Evolutionary conservation across 2,888 invertebrate species (phyloP), one percentile per base, ranked within the genome.

Genomic region (Oeneis ivallda): DNA sequence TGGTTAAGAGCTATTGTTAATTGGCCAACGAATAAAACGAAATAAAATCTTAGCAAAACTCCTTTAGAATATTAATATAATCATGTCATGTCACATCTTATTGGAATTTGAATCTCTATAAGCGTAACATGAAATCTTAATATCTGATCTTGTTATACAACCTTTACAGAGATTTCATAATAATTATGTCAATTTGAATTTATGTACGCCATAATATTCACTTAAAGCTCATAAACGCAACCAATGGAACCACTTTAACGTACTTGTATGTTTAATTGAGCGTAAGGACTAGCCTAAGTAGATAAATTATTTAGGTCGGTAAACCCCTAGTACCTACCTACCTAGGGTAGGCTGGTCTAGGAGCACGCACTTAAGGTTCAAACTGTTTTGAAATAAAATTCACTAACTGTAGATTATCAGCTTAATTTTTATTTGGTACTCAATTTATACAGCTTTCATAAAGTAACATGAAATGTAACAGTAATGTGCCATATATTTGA

Each of bases 121-220:
- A 47, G 15, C 45, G 45, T 45, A 52, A 52, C 34, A 52, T n/a
- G 9, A 52, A 52, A 52, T n/a, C 52, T 13, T 26, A 52, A 52
- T 13, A 34, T 34, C 52, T 52, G n/a, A 52, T 52, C 52, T 52
- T 52, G 52, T 32, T 52, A 52, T 32, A 52, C 32, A 52, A 52
- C n/a, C 52, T 19, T 32, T 52, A 52, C 1, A 39, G 34, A 54
- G 11, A 11, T 54, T 54, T 26, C 26, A 32, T 52, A 52, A 54
- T 54, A 54, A 54, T 54, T 39, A 2, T 54, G 37, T 54, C 39
- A 54, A 39, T 54, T 54, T 54, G 54, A 17, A 54, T 54, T 39
- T 54, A 52, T 52, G 50, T 52, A n/a, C 50, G 54, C 54, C 54
- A 54, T 54, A 54, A 37, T 37, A 10, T 17, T 17, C 39, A 54